Base-by-base conservation (phyloP, 2,888 invertebrate genomes). In the Tromatobia lineatoria region DNA sequence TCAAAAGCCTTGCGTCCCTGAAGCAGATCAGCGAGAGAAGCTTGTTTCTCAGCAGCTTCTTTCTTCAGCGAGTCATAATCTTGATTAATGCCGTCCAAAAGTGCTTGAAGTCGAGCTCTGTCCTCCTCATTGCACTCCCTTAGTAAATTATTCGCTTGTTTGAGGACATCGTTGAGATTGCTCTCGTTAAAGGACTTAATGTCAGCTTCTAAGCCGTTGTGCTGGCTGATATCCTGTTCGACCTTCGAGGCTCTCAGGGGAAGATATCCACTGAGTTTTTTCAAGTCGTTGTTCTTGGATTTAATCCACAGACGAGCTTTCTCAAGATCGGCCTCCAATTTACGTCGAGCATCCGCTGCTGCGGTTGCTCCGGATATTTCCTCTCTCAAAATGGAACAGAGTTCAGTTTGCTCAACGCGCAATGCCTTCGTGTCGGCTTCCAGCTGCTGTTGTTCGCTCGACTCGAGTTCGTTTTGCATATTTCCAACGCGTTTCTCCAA, bases 381-480 rank as follows among this genome's bases (percentile, higher is more conserved):
- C 85, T 96, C 95, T 90, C 96, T 96, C 1, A 98, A 94, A 4
- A 96, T 95, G 0, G 95, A 95, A 0, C 96, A 95, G 1, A 98
- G 94, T 90, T 97, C 96, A 81, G 96, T 96, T 90, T 98, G 98
- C 90, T 98, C 97, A 0, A 95, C 94, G 25, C 96, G 95, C 0
- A 98, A 94, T 90, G 96, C 96, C 86, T 96, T 96, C 54, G 98
- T 94, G 47, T 96, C 95, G 0, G 95, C 95, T 91, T 98, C 97
- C 69, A 98, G 94, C 91, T 97, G 96, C 87, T 96, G 96, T 88
- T 97, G 96, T 93, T 99, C 99, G 0, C 96, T 95, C 7, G 97
- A 96, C 92, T 98, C 98, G 50, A 99, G 93, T 92, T 98, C 98
- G 82, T 97, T 96, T 90, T 97, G 96, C 94, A 98, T 97, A 87